Evolutionary conservation across 2,888 invertebrate species (phyloP), one percentile per base, ranked within the genome.

Genomic region (Ophion obscuratus): DNA sequence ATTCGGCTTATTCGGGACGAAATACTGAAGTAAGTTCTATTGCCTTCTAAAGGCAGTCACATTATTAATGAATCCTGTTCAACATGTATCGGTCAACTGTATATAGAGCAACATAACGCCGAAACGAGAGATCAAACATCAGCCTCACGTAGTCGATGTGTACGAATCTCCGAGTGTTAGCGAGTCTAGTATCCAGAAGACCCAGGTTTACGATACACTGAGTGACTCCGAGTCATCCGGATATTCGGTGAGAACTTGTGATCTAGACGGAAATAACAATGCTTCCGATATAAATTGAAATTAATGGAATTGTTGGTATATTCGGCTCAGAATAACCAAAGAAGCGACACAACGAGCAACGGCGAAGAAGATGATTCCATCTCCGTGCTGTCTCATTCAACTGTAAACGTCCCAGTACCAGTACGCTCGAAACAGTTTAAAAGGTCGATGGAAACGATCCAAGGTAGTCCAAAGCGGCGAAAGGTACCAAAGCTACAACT

Each of bases 241-340:
- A 64, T 64, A 31, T 64, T 64, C 64, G 64, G 64, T 64, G 31
- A 64, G 31, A 64, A 64, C 11, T 27, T 64, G 5, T 64, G 27
- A 62, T 3, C 61, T 24, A 2, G 24, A 62, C 61, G n/a, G n/a
- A 62, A n/a, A 27, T 36, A 27, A 9, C 64, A 64, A 64, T 64
- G 7, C 27, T 64, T 64, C 64, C 64, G 20, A 64, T 64, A 9
- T 1, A 17, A 64, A 31, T 31, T 64, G 10, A 64, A 11, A 64
- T 64, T 14, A 64, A 64, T 14, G 10, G 6, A 2, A 64, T 64
- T 64, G 64, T 64, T 64, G 4, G 31, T 64, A 64, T 64, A 64
- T 64, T 64, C 64, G 64, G 27, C 31, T 36, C 31, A 36, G 36
- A 10, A 24, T 64, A 64, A 64, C 64, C 64, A 64, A 27, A 5